Conservation (phyloP, 2,113 vertebrate species). For the Desmodus rotundus region DNA sequence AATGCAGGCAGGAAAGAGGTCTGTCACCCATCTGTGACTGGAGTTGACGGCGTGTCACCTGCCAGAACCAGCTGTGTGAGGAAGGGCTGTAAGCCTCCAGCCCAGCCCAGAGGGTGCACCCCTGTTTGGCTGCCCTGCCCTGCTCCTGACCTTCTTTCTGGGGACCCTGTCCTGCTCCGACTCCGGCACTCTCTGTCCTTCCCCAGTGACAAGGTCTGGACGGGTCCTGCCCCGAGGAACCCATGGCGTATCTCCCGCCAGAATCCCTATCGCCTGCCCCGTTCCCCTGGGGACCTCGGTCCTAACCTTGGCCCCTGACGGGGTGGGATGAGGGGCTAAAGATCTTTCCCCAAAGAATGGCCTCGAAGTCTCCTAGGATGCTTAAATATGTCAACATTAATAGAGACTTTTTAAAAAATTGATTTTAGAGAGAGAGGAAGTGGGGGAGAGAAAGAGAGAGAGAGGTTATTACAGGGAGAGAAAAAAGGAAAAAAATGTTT, state of each 20-base stretch:
- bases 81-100: neutral
- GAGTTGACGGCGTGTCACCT: neutral
- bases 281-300: neutral
- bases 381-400: neutral
- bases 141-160: neutral
- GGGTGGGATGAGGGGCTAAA: neutral
- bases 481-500: neutral
- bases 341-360: neutral
- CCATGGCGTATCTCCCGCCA: neutral
- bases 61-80: neutral
- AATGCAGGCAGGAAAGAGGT: neutral
- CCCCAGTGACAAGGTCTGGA: neutral
- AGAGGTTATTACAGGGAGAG: neutral
- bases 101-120: neutral
- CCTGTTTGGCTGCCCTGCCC: neutral
- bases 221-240: neutral
- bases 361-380: neutral
- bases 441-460: too few relatives aligned
- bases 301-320: neutral
- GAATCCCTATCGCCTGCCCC: neutral
- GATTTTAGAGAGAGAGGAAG: neutral
- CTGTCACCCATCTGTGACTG: neutral
- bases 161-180: neutral
- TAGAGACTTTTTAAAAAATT: neutral
- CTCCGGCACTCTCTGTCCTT: neutral